Evolutionary conservation across 1,140 invertebrate genomes (phyloP), one percentile per base, ranked within the genome.

Genomic region (Campoletis sonorensis): DNA sequence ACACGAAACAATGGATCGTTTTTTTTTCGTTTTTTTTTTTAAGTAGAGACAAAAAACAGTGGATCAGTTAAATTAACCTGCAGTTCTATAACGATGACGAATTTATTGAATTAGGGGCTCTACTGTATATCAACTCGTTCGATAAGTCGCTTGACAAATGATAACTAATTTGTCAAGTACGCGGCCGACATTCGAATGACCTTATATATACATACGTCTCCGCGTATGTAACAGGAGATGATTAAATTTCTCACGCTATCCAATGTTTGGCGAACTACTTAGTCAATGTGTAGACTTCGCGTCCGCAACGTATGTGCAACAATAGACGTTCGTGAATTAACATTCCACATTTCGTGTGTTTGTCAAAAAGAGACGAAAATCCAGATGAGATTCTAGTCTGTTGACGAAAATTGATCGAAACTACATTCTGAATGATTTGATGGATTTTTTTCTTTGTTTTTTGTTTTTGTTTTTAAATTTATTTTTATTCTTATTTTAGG

Each of bases 181-280:
- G 61, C 15, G 61, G 27, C 61, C 23, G 61, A 67, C 61, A 67
- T 67, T 67, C 61, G 23, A 27, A 67, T 27, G 21, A 67, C 10
- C n/a, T 7, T 27, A 27, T 23, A 45, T 45, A 5, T 27, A 27
- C 10, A 45, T 45, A 5, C 61, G 1, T 15, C 26, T 67, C 26
- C 15, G 30, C 30, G 30, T 5, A 67, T 4, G 10, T 27, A 67
- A 67, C 61, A 15, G 23, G 61, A 67, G n/a, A 67, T 67, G 61
- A 67, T 67, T 67, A 67, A 67, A 67, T 67, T 67, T 67, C 61
- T 67, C 21, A 23, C 61, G n/a, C 21, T 27, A 67, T 67, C 23
- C 61, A 67, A 27, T 67, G 61, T 67, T 67, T 67, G 61, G 21
- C 61, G 23, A 67, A 67, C 61, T 26, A 27, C 61, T 67, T 67